These are phyloP conservation scores for Ceratothoa steindachneri DNA, from an alignment of 2,888 invertebrate genomes.

Conservation along the genomic window DNA sequence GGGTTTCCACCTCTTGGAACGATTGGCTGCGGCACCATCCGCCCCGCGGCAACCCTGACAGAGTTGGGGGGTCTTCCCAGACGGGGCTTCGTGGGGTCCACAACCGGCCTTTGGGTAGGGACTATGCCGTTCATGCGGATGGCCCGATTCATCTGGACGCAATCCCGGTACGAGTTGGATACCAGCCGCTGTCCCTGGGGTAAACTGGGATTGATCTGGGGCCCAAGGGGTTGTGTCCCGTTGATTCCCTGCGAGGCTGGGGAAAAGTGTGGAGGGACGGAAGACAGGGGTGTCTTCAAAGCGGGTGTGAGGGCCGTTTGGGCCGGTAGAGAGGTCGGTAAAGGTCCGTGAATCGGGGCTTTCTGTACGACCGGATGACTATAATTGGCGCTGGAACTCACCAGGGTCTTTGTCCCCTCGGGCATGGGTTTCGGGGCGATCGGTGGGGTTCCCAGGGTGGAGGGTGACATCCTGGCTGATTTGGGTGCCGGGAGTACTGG, in stretches of 20 bases:
- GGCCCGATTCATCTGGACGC: background rate
- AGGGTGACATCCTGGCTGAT: background rate
- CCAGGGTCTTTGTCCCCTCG: background rate
- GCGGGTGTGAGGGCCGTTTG: background rate
- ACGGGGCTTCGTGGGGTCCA: slow-evolving; percentile 41
- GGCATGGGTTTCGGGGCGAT: background rate
- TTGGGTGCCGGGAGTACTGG: background rate
- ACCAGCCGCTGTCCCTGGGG: background rate
- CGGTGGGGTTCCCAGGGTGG: background rate
- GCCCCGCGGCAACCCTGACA: slow-evolving; percentile 18
- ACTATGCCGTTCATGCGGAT: background rate
- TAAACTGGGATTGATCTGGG: background rate
- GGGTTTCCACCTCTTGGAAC: slow-evolving; percentile 6
- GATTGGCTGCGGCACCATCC: slow-evolving; percentile 3
- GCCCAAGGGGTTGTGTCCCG: background rate
- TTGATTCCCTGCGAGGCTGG: background rate
- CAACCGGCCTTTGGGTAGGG: slow-evolving; percentile 18
- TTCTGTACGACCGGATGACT: background rate
- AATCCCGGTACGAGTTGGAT: background rate
- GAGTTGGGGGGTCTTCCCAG: slow-evolving; percentile 43
- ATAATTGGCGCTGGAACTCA: background rate
- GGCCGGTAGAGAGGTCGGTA: background rate
- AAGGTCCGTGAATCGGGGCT: background rate
- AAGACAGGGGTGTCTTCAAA: background rate
- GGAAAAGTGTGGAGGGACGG: background rate